These are phyloP conservation scores for Lagria hirta DNA, from an alignment of 2,888 invertebrate species.

Conservation along the genomic window DNA sequence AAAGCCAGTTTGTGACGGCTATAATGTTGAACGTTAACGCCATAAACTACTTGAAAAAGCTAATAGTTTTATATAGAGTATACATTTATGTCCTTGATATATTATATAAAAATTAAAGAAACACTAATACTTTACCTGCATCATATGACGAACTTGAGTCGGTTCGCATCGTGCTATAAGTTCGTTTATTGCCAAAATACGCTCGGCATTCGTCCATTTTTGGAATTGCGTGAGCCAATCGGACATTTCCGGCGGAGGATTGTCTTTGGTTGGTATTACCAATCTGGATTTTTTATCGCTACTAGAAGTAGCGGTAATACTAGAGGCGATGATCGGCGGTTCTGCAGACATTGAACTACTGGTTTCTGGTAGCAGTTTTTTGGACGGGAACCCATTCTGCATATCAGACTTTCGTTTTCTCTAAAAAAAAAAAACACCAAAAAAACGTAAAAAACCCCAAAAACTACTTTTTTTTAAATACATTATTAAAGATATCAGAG, in stretches of 20 bases:
- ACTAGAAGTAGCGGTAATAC: constrained; percentile 22
- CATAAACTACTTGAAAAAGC: too few relatives aligned
- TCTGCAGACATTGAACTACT: constrained; percentile 17
- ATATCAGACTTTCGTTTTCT: constrained; percentile 56
- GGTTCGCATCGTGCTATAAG: constrained; percentile 85
- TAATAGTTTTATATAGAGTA: too few relatives aligned
- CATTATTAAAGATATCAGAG: constrained; percentile 43
- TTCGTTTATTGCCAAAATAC: constrained; percentile 85
- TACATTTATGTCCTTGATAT: too few relatives aligned
- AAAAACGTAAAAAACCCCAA: neutral
- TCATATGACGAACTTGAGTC: constrained; percentile 94
- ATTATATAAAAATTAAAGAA: too few relatives aligned
- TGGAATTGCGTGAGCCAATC: constrained; percentile 76
- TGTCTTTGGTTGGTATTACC: constrained; percentile 73
- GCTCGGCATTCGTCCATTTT: constrained; percentile 86
- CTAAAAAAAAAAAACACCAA: constrained; percentile 40
- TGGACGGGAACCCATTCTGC: constrained; percentile 57
- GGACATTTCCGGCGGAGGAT: constrained; percentile 75
- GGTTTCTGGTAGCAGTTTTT: constrained; percentile 58
- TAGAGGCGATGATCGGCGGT: too few relatives aligned
- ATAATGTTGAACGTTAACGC: too few relatives aligned
- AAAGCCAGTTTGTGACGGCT: too few relatives aligned
- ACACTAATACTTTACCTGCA: too few relatives aligned
- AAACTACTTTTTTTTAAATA: too few relatives aligned
- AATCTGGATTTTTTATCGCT: constrained; percentile 44